Base-by-base conservation (phyloP, 92 coral and sea anemone species). In the Epizoanthus stellaris region DNA sequence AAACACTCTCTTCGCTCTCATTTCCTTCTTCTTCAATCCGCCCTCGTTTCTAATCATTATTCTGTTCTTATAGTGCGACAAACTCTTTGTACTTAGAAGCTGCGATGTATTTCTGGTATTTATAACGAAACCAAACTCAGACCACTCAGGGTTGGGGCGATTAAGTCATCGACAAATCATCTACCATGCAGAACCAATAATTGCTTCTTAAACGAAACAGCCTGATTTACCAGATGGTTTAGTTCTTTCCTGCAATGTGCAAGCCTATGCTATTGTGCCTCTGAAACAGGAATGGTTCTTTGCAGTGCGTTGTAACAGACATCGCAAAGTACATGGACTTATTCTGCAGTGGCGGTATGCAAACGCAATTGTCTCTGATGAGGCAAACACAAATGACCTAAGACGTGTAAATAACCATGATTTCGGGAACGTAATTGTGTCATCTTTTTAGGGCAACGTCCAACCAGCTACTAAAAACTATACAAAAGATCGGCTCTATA, bases 261-360 rank as follows among this genome's bases (percentile, higher is more conserved):
- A 21, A 71, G 58, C 47, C 30, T 70, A 17, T 71, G 1, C 60
- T 34, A 5, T 13, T 71, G 58, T n/a, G 76, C 59, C 6, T 71
- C 30, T n/a, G 59, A n/a, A 20, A 13, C 14, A 13, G 34, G 56
- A 16, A 16, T 30, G 36, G n/a, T 3, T 40, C 12, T 43, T 15
- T 39, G 15, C 20, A 70, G 56, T 16, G 43, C 23, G 52, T 70
- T 70, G 42, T 12, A 70, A 11, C 75, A 70, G 75, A 70, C 75
- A 21, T 70, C 57, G 9, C 75, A 70, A 13, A 70, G 15, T 2
- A 56, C 75, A 16, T 39, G 75, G 16, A 42, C 56, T 42, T 39
- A 58, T 42, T 70, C 56, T 40, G 52, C 54, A 39, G 58, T 70
- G 16, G 75, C 75, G 6, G 23, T 40, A 1, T 30, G 36, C 36